These are phyloP conservation scores for Musca domestica DNA, from an alignment of 1,140 invertebrate species.

Conservation along the genomic window DNA sequence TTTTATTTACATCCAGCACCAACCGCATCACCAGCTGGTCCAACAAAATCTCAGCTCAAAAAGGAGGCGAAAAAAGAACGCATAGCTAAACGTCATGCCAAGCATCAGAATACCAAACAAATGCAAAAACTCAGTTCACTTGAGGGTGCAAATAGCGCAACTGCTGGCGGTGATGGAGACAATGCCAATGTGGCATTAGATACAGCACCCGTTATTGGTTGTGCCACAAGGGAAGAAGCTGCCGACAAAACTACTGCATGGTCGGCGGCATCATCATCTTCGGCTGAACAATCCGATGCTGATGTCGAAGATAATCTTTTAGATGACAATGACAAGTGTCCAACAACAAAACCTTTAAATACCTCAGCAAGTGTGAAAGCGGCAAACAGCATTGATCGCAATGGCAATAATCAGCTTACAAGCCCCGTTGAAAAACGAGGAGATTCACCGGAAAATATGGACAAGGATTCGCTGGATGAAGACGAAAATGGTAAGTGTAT, in stretches of 20 bases:
- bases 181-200: not conserved
- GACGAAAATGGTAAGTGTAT: conserved; percentile 47
- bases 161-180: conserved; percentile 3
- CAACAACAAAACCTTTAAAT: conserved; percentile 12
- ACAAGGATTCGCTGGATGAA: conserved; percentile 57
- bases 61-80: conserved; percentile 66
- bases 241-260: conserved; percentile 26
- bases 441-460: conserved; percentile 57
- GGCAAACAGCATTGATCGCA: conserved; percentile 32
- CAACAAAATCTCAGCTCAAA: conserved; percentile 68
- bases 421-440: conserved; percentile 55
- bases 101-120: conserved; percentile 39
- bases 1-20: conserved; percentile 40
- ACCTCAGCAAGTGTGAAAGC: not conserved
- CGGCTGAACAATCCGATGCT: conserved; percentile 69
- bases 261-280: conserved; percentile 37
- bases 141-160: not conserved
- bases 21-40: conserved; percentile 35
- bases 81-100: conserved; percentile 53
- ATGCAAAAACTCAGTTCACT: conserved; percentile 3
- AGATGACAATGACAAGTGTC: conserved; percentile 45
- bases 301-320: conserved; percentile 79
- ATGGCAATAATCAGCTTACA: conserved; percentile 45
- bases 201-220: not conserved
- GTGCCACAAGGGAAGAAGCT: not conserved